These are phyloP conservation scores for Microtus montanus DNA, from an alignment of 2,113 vertebrate genomes.

Conservation along the genomic window DNA sequence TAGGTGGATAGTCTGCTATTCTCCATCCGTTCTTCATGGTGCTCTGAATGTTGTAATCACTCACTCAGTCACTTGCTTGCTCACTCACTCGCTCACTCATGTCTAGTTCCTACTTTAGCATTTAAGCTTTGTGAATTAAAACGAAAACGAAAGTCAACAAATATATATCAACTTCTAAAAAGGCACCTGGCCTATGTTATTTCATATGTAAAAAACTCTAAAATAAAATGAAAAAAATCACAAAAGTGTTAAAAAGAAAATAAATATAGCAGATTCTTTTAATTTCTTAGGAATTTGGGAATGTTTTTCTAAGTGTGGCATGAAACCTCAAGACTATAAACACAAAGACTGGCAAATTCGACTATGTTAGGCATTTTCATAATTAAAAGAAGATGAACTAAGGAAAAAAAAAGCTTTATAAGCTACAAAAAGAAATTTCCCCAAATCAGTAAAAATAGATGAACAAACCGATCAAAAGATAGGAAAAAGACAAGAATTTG, in stretches of 20 bases:
- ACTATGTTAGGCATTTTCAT: constrained; percentile 19
- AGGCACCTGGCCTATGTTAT: not conserved
- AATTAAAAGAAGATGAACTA: constrained; percentile 3
- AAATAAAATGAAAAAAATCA: not conserved
- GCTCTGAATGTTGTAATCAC: constrained; percentile 37
- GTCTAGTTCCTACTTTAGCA: not conserved
- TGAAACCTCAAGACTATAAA: constrained; percentile 18
- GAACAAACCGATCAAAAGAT: not conserved
- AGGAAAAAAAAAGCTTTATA: not conserved
- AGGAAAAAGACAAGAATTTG: not conserved
- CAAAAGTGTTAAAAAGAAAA: not conserved
- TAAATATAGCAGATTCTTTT: constrained; percentile 26
- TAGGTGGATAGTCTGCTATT: not conserved
- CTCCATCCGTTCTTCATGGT: not conserved
- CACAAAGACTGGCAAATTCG: not conserved
- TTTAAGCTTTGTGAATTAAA: not conserved
- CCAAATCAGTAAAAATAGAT: constrained; percentile 1
- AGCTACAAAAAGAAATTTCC: constrained; percentile 13
- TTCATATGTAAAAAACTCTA: constrained; percentile 36
- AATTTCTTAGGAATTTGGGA: constrained; percentile 32
- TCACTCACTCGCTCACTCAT: not conserved
- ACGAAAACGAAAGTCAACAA: not conserved
- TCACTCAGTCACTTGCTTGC: not conserved
- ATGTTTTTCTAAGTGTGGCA: constrained; percentile 20
- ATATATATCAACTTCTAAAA: constrained; percentile 16